A percentile compares a stretch with the other conserved stretches of the same genome.
Conservation (phyloP, 2,113 vertebrate species). For the Plecturocebus donacophilus region DNA sequence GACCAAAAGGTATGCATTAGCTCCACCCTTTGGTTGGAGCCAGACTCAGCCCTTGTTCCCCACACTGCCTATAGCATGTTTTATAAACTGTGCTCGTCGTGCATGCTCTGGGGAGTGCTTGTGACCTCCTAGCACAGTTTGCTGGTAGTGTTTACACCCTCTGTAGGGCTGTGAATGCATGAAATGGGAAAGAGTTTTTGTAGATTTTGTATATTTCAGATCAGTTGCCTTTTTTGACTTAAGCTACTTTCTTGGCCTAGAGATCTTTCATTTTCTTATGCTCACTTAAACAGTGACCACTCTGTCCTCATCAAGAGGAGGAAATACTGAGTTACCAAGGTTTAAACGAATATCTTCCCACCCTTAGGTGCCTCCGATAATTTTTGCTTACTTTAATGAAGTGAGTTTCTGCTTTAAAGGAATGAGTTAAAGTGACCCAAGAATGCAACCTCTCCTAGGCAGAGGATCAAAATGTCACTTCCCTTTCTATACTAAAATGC, state of each 20-base stretch:
- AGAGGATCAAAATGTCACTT: constrained; percentile 40
- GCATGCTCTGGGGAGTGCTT: not conserved
- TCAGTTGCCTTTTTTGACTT: constrained; percentile 59
- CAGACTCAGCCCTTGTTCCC: not conserved
- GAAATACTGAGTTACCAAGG: not conserved
- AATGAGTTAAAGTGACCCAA: not conserved
- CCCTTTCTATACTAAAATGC: not conserved
- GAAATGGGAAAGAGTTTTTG: not conserved
- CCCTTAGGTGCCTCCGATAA: not conserved
- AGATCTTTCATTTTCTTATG: not conserved
- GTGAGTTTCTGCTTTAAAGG: constrained; percentile 3
- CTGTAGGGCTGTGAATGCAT: not conserved
- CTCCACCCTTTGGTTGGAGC: not conserved
- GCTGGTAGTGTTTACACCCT: not conserved
- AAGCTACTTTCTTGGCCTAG: not conserved
- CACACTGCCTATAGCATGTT: not conserved
- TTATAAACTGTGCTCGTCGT: not conserved
- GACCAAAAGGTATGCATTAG: constrained; percentile 87
- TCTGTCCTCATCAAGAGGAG: not conserved
- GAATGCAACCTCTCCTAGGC: not conserved
- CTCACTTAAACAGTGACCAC: not conserved
- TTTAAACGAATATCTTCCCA: not conserved
- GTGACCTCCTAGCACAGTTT: constrained; percentile 22
- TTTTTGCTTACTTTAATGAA: constrained; percentile 32
- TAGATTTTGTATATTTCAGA: constrained; percentile 32